phyloP scores from a whole-genome alignment of 2,888 invertebrate genomes.

The Exocentrus adspersus region DNA sequence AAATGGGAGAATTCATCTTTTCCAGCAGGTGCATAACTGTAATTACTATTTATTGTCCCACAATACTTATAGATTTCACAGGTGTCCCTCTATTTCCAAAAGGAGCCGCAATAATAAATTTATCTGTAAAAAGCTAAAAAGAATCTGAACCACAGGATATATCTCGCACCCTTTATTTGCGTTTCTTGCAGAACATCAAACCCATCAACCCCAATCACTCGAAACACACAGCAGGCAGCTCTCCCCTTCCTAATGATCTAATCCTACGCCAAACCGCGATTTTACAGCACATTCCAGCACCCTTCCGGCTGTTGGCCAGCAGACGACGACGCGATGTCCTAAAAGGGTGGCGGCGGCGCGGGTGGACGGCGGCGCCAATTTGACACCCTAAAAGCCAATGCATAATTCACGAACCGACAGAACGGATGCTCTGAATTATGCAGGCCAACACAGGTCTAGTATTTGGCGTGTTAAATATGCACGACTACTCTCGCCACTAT shows the following conservation, averaged over 20 bases:
- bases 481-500: slow-evolving; percentile 53
- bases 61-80: too few relatives aligned
- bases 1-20: too few relatives aligned
- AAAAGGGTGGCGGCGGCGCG: slow-evolving; percentile 40
- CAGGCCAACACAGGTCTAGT: slow-evolving; percentile 64
- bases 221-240: not conserved
- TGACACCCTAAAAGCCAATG: slow-evolving; percentile 64
- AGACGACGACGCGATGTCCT: slow-evolving; percentile 22
- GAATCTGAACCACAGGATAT: too few relatives aligned
- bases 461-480: slow-evolving; percentile 64
- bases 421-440: slow-evolving; percentile 63
- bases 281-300: slow-evolving; percentile 22
- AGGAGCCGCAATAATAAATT: too few relatives aligned
- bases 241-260: slow-evolving; percentile 2
- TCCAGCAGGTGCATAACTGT: too few relatives aligned
- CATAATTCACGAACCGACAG: slow-evolving; percentile 63
- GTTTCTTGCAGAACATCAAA: too few relatives aligned
- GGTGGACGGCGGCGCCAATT: slow-evolving; percentile 53
- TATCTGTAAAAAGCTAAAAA: too few relatives aligned
- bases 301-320: slow-evolving; percentile 33
- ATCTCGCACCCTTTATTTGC: too few relatives aligned
- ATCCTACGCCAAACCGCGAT: slow-evolving; percentile 15
- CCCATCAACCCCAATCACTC: not conserved
- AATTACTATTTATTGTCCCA: too few relatives aligned
- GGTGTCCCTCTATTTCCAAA: too few relatives aligned